Conservation (phyloP, 2,797 vertebrate species). For the Momotus momota region DNA sequence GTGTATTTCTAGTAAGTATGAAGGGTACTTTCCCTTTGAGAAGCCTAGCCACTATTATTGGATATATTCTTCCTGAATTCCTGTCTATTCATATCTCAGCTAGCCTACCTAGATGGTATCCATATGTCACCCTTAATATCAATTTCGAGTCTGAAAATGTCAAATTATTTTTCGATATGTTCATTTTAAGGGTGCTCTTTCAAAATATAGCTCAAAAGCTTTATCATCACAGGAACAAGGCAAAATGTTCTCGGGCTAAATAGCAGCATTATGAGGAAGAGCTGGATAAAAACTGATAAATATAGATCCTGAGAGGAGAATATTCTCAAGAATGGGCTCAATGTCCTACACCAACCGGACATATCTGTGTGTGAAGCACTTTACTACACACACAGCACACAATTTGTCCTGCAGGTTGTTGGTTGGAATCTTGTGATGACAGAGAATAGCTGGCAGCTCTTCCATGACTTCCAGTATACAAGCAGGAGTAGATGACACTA, state of each 20-base stretch:
- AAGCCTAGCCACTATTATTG: background rate
- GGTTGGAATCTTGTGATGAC: background rate
- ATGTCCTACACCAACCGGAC: background rate
- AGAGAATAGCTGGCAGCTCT: background rate
- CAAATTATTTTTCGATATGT: background rate
- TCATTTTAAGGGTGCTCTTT: background rate
- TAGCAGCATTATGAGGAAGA: background rate
- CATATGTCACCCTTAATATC: background rate
- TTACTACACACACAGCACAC: background rate
- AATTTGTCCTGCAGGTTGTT: background rate
- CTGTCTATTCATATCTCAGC: background rate
- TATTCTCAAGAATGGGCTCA: background rate
- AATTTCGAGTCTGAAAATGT: background rate
- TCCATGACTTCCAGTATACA: background rate
- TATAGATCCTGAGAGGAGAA: background rate
- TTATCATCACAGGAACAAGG: background rate
- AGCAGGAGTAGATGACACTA: too few species aligned
- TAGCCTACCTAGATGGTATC: background rate
- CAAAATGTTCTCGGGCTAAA: background rate
- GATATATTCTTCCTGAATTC: background rate
- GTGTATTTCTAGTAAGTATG: background rate
- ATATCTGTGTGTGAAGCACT: background rate
- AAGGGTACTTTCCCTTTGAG: background rate
- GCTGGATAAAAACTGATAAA: background rate
- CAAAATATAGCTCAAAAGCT: background rate